phyloP scores from a whole-genome alignment of 2,888 invertebrate species.

The Caenorhabditis zanzibari region DNA sequence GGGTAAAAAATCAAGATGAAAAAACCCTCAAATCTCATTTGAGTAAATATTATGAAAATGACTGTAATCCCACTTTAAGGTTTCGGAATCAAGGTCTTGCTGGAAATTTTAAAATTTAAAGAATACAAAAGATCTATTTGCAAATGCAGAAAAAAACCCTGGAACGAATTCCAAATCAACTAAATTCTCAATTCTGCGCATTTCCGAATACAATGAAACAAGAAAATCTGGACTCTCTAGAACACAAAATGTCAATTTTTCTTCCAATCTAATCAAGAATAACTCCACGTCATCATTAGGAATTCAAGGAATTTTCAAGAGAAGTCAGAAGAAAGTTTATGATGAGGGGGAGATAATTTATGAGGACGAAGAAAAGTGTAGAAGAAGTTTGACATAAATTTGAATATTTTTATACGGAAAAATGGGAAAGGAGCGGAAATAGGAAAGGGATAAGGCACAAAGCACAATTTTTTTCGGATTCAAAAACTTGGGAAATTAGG shows the following conservation, averaged over 20 bases:
- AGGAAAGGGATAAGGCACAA: background rate
- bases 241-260: background rate
- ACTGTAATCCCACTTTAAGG: no score
- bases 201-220: conserved; percentile 8
- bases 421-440: background rate
- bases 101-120: no score
- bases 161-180: no score
- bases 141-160: background rate
- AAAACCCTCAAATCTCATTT: no score
- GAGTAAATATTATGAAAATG: no score
- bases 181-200: background rate
- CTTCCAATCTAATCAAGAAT: conserved; percentile 1
- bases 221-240: background rate
- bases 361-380: background rate
- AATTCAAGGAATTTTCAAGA: conserved; percentile 10
- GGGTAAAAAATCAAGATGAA: no score
- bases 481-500: no score
- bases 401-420: conserved; percentile 1
- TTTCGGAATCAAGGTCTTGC: no score
- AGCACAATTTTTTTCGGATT: no score
- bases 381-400: conserved; percentile 4
- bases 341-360: conserved; percentile 26
- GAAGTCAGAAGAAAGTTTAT: conserved; percentile 1
- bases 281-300: conserved; percentile 19
- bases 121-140: no score